phyloP scores from a whole-genome alignment of 1,140 invertebrate genomes.

The Riptortus pedestris region DNA sequence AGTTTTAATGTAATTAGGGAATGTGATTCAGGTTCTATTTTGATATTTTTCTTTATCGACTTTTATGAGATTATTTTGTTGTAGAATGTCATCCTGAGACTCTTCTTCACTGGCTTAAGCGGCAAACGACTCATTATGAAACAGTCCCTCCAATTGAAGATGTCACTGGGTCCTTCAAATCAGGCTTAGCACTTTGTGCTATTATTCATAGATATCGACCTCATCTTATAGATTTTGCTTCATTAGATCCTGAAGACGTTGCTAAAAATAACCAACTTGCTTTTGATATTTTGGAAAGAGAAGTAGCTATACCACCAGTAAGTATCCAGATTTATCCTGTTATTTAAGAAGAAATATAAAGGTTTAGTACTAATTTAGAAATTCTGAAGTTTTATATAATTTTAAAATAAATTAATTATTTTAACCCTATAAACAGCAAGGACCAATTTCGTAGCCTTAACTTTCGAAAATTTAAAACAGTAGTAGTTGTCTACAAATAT shows the following conservation, averaged over 20 bases:
- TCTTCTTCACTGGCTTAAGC: conserved; percentile 63
- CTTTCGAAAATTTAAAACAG: too few species aligned
- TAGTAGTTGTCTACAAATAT: too few species aligned
- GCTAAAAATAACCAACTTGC: conserved; percentile 67
- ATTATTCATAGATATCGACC: conserved; percentile 71
- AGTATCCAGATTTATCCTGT: conserved; percentile 27
- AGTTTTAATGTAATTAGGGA: too few species aligned
- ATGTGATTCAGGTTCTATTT: not conserved
- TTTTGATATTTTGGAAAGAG: conserved; percentile 68
- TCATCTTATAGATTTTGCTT: conserved; percentile 67
- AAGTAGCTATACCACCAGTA: conserved; percentile 64
- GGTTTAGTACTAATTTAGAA: too few species aligned
- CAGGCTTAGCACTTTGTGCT: conserved; percentile 69
- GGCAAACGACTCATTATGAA: conserved; percentile 56
- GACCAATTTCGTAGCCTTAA: too few species aligned
- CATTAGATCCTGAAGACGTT: conserved; percentile 51
- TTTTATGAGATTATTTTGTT: conserved; percentile 12
- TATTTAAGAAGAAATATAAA: too few species aligned
- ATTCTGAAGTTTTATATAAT: too few species aligned
- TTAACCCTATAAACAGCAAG: too few species aligned
- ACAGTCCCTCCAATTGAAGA: conserved; percentile 51
- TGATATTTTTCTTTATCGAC: not conserved
- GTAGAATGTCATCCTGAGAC: conserved; percentile 55
- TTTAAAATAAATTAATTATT: too few species aligned
- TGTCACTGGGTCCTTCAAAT: conserved; percentile 59